Percentiles rank a stretch among this genome's conserved stretches.
These are phyloP conservation scores for Apis florea DNA, from an alignment of 1,140 invertebrate genomes.

Conservation along the genomic window DNA sequence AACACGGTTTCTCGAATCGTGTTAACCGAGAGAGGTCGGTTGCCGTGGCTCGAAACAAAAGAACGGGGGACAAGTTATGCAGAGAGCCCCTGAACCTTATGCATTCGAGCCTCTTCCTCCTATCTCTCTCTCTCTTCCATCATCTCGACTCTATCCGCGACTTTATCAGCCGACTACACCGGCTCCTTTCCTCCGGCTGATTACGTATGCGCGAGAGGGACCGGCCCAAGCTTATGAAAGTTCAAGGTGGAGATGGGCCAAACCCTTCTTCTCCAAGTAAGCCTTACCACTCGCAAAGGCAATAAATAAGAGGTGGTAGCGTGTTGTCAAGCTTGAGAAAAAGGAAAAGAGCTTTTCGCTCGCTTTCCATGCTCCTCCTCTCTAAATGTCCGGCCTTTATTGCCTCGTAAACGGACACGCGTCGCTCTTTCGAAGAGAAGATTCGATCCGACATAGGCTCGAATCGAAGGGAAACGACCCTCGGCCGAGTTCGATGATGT, in stretches of 20 bases:
- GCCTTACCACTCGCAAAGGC: conserved; percentile 37
- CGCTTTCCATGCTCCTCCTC: conserved; percentile 5
- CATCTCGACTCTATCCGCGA: conserved; percentile 30
- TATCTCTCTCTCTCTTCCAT: neutral
- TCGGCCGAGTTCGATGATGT: neutral
- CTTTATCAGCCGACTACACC: conserved; percentile 62
- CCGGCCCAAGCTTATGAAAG: conserved; percentile 60
- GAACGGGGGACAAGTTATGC: too few species aligned
- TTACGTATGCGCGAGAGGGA: conserved; percentile 68
- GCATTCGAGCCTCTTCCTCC: too few species aligned
- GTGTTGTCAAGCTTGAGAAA: conserved; percentile 48
- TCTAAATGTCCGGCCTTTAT: conserved; percentile 40
- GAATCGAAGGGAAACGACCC: neutral
- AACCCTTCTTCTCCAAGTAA: neutral
- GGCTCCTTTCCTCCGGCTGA: conserved; percentile 63
- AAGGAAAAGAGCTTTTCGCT: too few species aligned
- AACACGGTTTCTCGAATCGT: too few species aligned
- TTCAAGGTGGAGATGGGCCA: conserved; percentile 47
- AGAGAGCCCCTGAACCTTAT: too few species aligned
- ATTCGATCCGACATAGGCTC: neutral
- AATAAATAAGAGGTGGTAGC: conserved; percentile 62
- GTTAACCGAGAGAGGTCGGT: too few species aligned
- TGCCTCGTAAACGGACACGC: conserved; percentile 39
- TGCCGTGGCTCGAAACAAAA: too few species aligned
- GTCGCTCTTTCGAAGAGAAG: neutral